Percentiles rank a stretch among this genome's conserved stretches.
Conservation (phyloP, 2,113 vertebrate species). For the Apus apus region DNA sequence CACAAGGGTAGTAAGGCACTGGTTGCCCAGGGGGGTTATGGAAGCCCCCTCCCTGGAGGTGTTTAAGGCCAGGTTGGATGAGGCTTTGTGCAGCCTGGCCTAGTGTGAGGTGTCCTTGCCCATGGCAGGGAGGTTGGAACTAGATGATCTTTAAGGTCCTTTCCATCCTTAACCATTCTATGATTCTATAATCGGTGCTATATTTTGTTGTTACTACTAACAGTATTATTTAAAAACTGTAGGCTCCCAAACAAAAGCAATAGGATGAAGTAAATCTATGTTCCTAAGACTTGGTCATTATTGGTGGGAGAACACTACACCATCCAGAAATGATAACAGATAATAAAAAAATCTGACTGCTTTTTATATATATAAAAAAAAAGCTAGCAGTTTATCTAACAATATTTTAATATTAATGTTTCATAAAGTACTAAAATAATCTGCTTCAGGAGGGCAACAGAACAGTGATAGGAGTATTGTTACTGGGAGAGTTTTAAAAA, state of each 20-base stretch:
- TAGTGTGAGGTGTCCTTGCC: no score
- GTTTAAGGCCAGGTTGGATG: no score
- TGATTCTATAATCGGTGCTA: conserved; percentile 66
- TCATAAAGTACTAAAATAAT: neutral
- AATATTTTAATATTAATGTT: neutral
- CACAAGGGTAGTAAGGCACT: no score
- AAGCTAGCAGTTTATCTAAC: neutral
- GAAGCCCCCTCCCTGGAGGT: no score
- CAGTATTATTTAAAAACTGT: conserved; percentile 57
- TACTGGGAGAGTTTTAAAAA: neutral
- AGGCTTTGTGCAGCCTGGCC: no score
- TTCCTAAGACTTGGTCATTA: conserved; percentile 70
- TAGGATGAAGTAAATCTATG: conserved; percentile 64
- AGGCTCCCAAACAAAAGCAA: conserved; percentile 68
- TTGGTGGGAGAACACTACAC: neutral
- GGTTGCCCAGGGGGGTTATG: no score
- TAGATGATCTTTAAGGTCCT: no score
- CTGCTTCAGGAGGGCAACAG: neutral
- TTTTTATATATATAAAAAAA: neutral
- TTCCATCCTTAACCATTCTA: no score
- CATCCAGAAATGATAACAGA: no score
- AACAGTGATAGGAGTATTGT: neutral
- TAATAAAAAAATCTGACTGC: neutral
- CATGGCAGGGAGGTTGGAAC: no score
- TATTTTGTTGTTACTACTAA: conserved; percentile 75